phyloP scores from a whole-genome alignment of 2,888 invertebrate genomes.

The Synanthedon vespiformis region DNA sequence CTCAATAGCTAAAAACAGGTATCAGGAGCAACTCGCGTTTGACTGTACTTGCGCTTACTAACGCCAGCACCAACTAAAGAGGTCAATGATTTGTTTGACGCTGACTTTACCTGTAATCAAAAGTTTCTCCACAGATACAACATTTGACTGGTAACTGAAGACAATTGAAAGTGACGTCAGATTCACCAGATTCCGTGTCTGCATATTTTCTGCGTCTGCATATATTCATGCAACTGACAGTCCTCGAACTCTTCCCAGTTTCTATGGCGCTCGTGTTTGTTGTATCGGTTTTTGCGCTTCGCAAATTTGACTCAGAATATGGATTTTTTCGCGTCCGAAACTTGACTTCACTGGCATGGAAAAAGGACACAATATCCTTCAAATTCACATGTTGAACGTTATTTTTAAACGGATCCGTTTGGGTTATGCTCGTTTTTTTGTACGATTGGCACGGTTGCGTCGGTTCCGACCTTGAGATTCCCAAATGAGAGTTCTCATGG shows the following conservation, averaged over 20 bases:
- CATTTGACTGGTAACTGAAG: conserved; percentile 21
- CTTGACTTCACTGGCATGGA: conserved; percentile 37
- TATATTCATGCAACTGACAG: conserved; percentile 27
- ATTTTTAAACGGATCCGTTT: conserved; percentile 24
- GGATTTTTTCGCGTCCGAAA: conserved; percentile 30
- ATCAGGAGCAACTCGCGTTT: too few relatives aligned
- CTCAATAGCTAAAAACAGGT: too few relatives aligned
- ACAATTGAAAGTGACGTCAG: conserved; percentile 16
- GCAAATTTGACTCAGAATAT: conserved; percentile 27
- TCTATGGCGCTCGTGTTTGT: conserved; percentile 5
- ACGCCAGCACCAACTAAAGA: not conserved
- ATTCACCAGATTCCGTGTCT: conserved; percentile 13
- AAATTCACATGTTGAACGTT: conserved; percentile 44
- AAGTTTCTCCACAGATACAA: conserved; percentile 38
- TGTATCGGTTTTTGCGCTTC: conserved; percentile 11
- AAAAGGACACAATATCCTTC: conserved; percentile 56
- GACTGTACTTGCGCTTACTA: too few relatives aligned
- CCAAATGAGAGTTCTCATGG: conserved; percentile 55
- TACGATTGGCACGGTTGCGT: conserved; percentile 8
- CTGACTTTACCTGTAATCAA: conserved; percentile 27
- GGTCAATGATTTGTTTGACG: not conserved
- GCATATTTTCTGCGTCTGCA: conserved; percentile 8
- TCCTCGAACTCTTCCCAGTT: conserved; percentile 21
- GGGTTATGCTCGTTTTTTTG: conserved; percentile 33
- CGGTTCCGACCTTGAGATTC: conserved; percentile 28